Base-by-base conservation (phyloP, 2,888 invertebrate genomes). In the Gibbula magus region DNA sequence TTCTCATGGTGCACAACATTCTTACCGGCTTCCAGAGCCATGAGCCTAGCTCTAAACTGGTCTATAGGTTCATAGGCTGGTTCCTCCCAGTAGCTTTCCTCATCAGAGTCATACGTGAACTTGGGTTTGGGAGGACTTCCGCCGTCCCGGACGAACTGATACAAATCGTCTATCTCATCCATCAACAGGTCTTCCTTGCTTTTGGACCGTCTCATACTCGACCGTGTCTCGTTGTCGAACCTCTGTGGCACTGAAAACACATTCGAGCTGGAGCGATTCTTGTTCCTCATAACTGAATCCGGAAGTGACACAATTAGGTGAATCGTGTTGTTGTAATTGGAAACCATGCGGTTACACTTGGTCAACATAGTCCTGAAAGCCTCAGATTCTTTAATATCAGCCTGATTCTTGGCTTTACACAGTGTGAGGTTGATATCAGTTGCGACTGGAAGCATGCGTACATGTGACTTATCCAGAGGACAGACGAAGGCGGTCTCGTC, bases 111-210 rank as follows among this genome's bases (percentile, higher is more conserved):
- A 45, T 89, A 87, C 7, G 87, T 84, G 74, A 86, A 89, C 79
- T 86, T 89, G 5, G 88, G 93, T 86, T 88, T 86, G 1, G 97
- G 97, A 74, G 97, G 97, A 45, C 97, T 94, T 76, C 97, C 97
- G 87, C 98, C 96, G 0, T 98, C 98, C 83, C 98, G 94, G 0
- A 98, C 97, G 92, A 98, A 98, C 92, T 98, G 97, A 92, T 98
- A 98, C 86, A 98, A 97, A 93, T 98, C 97, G 94, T 98, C 98
- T 87, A 98, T 97, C 93, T 98, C 98, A 88, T 98, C 97, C 82
- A 91, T 89, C 18, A 92, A 84, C 25, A 90, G 84, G 93, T 98
- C 97, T 90, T 97, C 97, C 91, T 97, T 96, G 22, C 91, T 89
- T 56, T 84, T 87, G 5, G 90, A 86, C 13, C 88, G 83, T 75